A percentile compares a stretch with the other conserved stretches of the same genome.
Evolutionary conservation across 1,140 invertebrate species (phyloP).

Genomic region (Leptinotarsa defecta): DNA sequence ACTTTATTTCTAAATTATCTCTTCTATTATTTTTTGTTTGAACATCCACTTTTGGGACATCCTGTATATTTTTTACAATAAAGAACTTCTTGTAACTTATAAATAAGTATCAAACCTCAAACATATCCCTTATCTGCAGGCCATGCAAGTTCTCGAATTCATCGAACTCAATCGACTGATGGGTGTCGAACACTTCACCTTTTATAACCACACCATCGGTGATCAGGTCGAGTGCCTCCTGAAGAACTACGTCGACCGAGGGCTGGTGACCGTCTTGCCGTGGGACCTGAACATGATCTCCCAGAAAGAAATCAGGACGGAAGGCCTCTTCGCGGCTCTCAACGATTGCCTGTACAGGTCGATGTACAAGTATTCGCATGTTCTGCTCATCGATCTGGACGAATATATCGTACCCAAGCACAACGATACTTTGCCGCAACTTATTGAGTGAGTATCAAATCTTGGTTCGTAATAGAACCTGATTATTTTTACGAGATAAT

Average conservation of each 20-base stretch:
- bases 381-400: slow-evolving; percentile 87
- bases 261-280: slow-evolving; percentile 78
- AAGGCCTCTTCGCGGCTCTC: slow-evolving; percentile 87
- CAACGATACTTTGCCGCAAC: slow-evolving; percentile 69
- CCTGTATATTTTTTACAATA: too few relatives aligned
- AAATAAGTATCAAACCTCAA: too few relatives aligned
- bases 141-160: slow-evolving; percentile 86
- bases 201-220: slow-evolving; percentile 91
- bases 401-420: slow-evolving; percentile 86
- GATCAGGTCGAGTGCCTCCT: slow-evolving; percentile 77
- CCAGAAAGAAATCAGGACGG: slow-evolving; percentile 89
- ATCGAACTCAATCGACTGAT: slow-evolving; percentile 86
- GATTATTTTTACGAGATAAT: too few relatives aligned
- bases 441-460: slow-evolving; percentile 62
- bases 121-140: slow-evolving; percentile 55
- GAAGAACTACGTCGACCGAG: slow-evolving; percentile 55
- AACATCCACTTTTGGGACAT: too few relatives aligned
- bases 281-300: slow-evolving; percentile 90
- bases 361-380: slow-evolving; percentile 80
- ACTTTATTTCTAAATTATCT: too few relatives aligned
- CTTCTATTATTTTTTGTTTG: too few relatives aligned
- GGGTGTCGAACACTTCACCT: slow-evolving; percentile 86
- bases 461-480: too few relatives aligned
- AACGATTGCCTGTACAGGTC: slow-evolving; percentile 93
- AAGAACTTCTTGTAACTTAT: too few relatives aligned